Percentiles rank a stretch among this genome's conserved stretches.
Evolutionary conservation across 2,888 invertebrate genomes (phyloP).

Genomic region (Pollenia angustigena): DNA sequence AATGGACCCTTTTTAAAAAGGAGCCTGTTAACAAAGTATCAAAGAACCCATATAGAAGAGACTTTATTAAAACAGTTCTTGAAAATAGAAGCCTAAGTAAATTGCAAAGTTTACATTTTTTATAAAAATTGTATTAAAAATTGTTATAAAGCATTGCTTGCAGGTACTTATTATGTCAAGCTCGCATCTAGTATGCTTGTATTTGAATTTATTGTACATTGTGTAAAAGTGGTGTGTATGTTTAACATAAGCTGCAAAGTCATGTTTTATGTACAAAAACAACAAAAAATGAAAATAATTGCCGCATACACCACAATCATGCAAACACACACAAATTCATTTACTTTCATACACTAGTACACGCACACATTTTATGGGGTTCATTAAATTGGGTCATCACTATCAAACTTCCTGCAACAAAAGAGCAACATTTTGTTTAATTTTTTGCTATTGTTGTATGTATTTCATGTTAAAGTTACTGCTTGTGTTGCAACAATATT

Average conservation of each 20-base stretch:
- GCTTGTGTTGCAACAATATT: slow-evolving; percentile 54
- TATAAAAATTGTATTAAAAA: background rate
- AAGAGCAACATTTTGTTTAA: slow-evolving; percentile 63
- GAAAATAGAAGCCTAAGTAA: too few relatives aligned
- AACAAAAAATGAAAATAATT: slow-evolving; percentile 51
- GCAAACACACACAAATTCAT: background rate
- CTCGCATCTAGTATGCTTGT: background rate
- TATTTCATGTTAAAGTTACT: slow-evolving; percentile 20
- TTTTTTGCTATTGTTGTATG: slow-evolving; percentile 25
- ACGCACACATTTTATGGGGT: slow-evolving; percentile 72
- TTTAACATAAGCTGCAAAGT: slow-evolving; percentile 35
- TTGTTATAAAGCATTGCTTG: slow-evolving; percentile 32
- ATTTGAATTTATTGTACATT: slow-evolving; percentile 19
- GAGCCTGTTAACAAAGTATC: too few relatives aligned
- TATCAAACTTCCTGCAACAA: slow-evolving; percentile 81
- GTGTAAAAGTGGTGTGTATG: background rate
- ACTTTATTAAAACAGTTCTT: too few relatives aligned
- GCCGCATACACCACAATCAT: slow-evolving; percentile 29
- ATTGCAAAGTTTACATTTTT: too few relatives aligned
- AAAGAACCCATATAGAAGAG: too few relatives aligned
- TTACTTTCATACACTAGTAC: slow-evolving; percentile 21
- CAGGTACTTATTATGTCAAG: slow-evolving; percentile 33
- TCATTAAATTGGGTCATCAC: slow-evolving; percentile 82
- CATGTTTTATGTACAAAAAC: slow-evolving; percentile 38
- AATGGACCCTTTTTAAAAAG: too few relatives aligned